These are phyloP conservation scores for Aphelenchoides avenae DNA, from an alignment of 1,140 invertebrate genomes.

Conservation along the genomic window DNA sequence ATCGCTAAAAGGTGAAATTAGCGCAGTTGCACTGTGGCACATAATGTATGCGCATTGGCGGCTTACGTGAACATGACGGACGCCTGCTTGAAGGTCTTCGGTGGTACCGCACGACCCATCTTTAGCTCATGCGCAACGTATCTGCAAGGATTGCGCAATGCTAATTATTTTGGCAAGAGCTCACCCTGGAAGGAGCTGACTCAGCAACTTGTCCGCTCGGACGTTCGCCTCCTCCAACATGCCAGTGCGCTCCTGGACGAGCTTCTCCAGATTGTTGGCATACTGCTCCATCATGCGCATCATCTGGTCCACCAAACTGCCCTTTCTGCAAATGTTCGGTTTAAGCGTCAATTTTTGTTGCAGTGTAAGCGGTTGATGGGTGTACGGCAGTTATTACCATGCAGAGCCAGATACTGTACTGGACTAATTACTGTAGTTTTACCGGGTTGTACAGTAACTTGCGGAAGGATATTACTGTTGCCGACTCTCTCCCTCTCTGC, in stretches of 20 bases:
- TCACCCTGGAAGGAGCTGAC: conserved; percentile 47
- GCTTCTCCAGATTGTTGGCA: conserved; percentile 82
- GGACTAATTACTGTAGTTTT: too few species aligned
- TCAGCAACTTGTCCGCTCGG: conserved; percentile 55
- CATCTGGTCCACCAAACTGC: conserved; percentile 58
- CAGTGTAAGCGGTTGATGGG: too few species aligned
- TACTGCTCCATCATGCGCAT: conserved; percentile 69
- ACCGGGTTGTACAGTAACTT: too few species aligned
- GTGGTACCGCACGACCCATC: conserved; percentile 52
- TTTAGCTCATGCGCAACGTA: conserved; percentile 58
- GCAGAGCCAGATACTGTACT: too few species aligned
- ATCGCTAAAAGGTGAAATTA: conserved; percentile 64
- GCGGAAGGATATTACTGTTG: too few species aligned
- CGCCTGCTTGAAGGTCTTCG: conserved; percentile 63
- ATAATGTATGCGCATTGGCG: neutral
- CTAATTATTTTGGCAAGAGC: neutral
- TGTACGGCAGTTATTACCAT: too few species aligned
- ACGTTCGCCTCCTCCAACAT: conserved; percentile 58
- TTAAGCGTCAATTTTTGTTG: conserved; percentile 12
- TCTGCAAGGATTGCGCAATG: conserved; percentile 15
- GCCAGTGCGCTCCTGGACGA: conserved; percentile 86
- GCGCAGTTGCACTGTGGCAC: too few species aligned
- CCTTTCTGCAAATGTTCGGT: conserved; percentile 45
- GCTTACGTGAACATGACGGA: conserved; percentile 76
- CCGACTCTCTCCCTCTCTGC: too few species aligned